Evolutionary conservation across 2,797 vertebrate species (phyloP), one percentile per base, ranked within the genome.

Genomic region (Aotus griseimembra): DNA sequence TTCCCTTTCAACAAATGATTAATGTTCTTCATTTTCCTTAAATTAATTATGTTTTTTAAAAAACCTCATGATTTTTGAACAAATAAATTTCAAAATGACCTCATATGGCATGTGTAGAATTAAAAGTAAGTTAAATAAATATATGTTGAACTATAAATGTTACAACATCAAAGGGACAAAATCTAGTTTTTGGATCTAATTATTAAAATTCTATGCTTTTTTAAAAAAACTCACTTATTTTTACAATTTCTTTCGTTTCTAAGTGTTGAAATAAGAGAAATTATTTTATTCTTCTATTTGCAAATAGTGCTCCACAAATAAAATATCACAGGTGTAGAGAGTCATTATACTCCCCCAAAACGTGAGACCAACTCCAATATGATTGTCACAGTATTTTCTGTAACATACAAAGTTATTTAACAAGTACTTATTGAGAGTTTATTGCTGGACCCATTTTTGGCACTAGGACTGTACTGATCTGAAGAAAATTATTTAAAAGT

Each of bases 61-160:
- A 92, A 87, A 46, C 7, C 39, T 81, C 15, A 90, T 57, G 13
- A 76, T 26, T 88, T 79, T 13, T 79, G 57, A 73, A 67, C 19
- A 80, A 80, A 79, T 72, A 90, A 61, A 93, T 89, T 89, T 96
- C 50, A 77, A 64, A 76, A 82, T 87, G 39, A 77, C 26, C 26
- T 67, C 33, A 48, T 57, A n/a, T 77, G 30, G 22, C 67, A n/a
- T 82, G 33, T 82, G 70, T 28, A 85, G 41, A 95, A 82, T 67
- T 70, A 46, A 87, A 94, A 36, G 61, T 73, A 17, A 70, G 41
- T 89, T 89, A 92, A 80, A 84, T 80, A 61, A 67, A 70, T 76
- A 7, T 36, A 92, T 85, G 73, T 77, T 90, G 67, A 87, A 96
- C 88, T 26, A 57, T 67, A 61, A 91, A 79, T 44, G n/a, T 24